Evolutionary conservation across 2,888 invertebrate genomes (phyloP).

Genomic region (Macaria notata): DNA sequence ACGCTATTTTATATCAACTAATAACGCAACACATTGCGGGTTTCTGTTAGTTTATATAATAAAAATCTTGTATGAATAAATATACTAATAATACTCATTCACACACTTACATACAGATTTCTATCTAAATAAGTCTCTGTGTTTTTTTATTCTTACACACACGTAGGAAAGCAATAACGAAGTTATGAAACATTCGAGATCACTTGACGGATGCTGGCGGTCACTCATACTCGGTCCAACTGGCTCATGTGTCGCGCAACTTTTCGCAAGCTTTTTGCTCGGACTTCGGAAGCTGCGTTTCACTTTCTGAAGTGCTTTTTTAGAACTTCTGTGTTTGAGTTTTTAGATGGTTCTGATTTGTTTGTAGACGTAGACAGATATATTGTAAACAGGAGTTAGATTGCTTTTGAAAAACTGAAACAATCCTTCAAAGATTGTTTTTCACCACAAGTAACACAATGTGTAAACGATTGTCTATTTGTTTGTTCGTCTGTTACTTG

Average conservation of each 20-base stretch:
- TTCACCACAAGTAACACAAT: no score
- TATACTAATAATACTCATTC: no score
- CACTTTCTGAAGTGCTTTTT: conserved; percentile 24
- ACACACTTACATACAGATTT: no score
- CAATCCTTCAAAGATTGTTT: no score
- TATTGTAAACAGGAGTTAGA: no score
- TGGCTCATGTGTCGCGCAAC: conserved; percentile 41
- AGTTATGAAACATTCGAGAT: conserved; percentile 52
- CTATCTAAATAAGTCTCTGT: not conserved
- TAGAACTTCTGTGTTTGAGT: conserved; percentile 12
- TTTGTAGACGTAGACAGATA: not conserved
- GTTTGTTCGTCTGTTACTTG: no score
- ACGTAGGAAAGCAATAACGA: conserved; percentile 51
- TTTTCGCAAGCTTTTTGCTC: conserved; percentile 41
- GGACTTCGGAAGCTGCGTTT: conserved; percentile 39
- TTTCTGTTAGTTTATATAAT: no score
- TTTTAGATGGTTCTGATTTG: not conserved
- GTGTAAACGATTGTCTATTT: no score
- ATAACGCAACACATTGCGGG: no score
- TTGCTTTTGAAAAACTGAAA: no score
- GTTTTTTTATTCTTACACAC: not conserved
- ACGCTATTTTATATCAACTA: no score
- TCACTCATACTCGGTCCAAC: conserved; percentile 41
- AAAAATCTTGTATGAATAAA: no score
- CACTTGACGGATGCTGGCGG: conserved; percentile 39